Conservation (phyloP, 2,888 invertebrate species). For the Mycalesis mineus region DNA sequence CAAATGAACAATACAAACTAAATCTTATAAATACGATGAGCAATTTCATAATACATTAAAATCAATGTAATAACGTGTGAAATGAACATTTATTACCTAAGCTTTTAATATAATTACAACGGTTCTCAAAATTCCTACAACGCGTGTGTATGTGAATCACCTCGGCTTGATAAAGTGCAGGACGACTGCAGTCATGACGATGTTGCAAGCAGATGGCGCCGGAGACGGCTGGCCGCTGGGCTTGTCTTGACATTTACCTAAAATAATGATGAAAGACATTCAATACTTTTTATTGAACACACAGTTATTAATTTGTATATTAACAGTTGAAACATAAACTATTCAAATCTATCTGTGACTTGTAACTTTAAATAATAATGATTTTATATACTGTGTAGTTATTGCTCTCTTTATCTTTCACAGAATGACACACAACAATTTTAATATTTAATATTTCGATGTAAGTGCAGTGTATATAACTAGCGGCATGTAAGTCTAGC, state of each 20-base stretch:
- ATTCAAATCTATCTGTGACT: no score
- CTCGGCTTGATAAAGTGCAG: slow-evolving; percentile 60
- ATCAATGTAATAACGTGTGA: slow-evolving; percentile 23
- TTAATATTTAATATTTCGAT: no score
- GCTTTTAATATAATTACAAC: slow-evolving; percentile 26
- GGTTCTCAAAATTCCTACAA: slow-evolving; percentile 18
- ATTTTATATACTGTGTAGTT: no score
- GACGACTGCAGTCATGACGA: slow-evolving; percentile 43
- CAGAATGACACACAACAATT: no score
- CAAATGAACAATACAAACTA: slow-evolving; percentile 10
- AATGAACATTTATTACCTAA: slow-evolving; percentile 24
- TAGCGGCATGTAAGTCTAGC: no score
- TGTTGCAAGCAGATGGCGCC: slow-evolving; percentile 43
- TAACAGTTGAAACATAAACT: no score
- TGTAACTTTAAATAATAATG: no score
- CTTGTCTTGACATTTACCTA: slow-evolving; percentile 81
- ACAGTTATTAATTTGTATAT: no score
- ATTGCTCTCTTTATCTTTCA: no score
- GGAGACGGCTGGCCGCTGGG: slow-evolving; percentile 52
- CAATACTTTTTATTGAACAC: neutral
- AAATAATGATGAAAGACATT: slow-evolving; percentile 8
- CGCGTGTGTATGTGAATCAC: slow-evolving; percentile 51
- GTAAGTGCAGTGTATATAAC: no score
- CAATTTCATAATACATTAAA: slow-evolving; percentile 22
- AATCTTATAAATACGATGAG: slow-evolving; percentile 22